Evolutionary conservation across 2,797 vertebrate genomes (phyloP), one percentile per base, ranked within the genome.

Genomic region (Labroides dimidiatus): DNA sequence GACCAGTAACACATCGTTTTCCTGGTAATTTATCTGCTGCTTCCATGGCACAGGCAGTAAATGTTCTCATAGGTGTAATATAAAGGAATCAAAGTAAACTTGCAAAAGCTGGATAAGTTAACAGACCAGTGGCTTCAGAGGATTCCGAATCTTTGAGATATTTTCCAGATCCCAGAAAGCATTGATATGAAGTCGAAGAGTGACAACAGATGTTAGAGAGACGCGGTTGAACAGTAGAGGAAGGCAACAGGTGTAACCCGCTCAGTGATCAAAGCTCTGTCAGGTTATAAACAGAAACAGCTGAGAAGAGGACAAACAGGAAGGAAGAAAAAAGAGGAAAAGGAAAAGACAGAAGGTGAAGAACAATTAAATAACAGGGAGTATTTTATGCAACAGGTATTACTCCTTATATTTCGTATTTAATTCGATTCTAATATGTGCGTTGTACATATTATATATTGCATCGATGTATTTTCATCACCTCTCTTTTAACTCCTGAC

Each of bases 171-270:
- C 30, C 4, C 30, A 33, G 30, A 6, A 9, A 24, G 56, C 30
- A 44, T 23, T 56, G 16, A 55, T 33, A 15, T 43, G 24, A 17
- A 39, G 51, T 59, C 12, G 52, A 30, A 24, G 4, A 51, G 51
- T 56, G 50, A 56, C 67, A 59, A 64, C 75, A 88, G 70, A 69
- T 84, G 68, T 64, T 54, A 41, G 53, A 68, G 42, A 44, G 45
- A 52, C 21, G 59, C 47, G 49, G 60, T 47, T 3, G 2, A 33
- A 17, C 19, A 15, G 2, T 13, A 60, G 49, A 67, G 48, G 72
- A 62, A 45, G 64, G 37, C 52, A 84, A 82, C 84, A 88, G 75
- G 79, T 85, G 87, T 27, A 13, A 33, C 64, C 23, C 19, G 64
- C 37, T 51, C 7, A 20, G 21, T 47, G 64, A 84, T 82, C 72